Evolutionary conservation across 2,113 vertebrate genomes (phyloP).

Genomic region (Carettochelys insculpta): DNA sequence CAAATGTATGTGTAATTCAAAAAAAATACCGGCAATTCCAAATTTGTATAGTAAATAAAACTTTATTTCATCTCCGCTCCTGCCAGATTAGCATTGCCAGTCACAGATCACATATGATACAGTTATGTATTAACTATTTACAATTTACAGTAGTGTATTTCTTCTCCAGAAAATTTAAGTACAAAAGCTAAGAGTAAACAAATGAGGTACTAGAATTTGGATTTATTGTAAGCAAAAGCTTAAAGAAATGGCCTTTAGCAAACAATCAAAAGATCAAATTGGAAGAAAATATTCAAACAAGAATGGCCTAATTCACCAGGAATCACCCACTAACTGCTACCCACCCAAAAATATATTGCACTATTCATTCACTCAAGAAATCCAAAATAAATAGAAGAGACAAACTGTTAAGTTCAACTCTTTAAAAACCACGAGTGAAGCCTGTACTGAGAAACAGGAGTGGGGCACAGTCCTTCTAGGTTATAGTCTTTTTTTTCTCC

Average conservation of each 20-base stretch:
- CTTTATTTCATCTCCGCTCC: constrained; percentile 86
- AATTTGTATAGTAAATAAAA: constrained; percentile 88
- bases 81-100: constrained; percentile 84
- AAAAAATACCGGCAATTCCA: constrained; percentile 29
- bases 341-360: constrained; percentile 89
- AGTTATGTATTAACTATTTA: constrained; percentile 84
- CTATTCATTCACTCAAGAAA: constrained; percentile 77
- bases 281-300: constrained; percentile 60
- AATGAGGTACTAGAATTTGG: constrained; percentile 81
- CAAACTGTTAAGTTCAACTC: constrained; percentile 64
- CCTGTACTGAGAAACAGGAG: constrained; percentile 42
- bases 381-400: constrained; percentile 79
- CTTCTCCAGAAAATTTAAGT: constrained; percentile 87
- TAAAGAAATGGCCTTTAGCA: constrained; percentile 77
- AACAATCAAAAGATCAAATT: constrained; percentile 66
- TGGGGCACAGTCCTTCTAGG: constrained; percentile 41
- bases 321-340: constrained; percentile 63
- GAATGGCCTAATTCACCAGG: constrained; percentile 65
- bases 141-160: constrained; percentile 89
- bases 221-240: constrained; percentile 78
- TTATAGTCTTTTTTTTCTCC: constrained; percentile 52
- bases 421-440: constrained; percentile 63
- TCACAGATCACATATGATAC: constrained; percentile 84
- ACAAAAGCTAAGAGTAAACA: constrained; percentile 88
- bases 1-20: constrained; percentile 23